These are phyloP conservation scores for Anableps anableps DNA, from an alignment of 2,797 vertebrate genomes.

Conservation along the genomic window DNA sequence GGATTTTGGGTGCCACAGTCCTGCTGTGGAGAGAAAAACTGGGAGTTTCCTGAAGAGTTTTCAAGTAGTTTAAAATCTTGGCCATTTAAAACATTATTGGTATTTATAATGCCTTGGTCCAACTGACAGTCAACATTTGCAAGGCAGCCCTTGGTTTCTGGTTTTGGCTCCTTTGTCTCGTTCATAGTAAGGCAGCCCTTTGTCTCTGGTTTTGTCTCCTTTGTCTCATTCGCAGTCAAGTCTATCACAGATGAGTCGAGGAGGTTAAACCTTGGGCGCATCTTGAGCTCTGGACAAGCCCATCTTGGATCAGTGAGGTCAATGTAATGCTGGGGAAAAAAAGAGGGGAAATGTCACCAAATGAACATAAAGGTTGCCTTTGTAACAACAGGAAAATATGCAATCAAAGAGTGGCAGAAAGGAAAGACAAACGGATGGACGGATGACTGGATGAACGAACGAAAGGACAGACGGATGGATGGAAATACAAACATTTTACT, in stretches of 20 bases:
- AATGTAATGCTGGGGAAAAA: constrained; percentile 58
- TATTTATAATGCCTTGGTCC: neutral
- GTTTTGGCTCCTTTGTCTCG: neutral
- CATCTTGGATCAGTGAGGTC: constrained; percentile 65
- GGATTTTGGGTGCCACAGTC: constrained; percentile 17
- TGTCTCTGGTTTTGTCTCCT: neutral
- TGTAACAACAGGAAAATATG: neutral
- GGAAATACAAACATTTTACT: neutral
- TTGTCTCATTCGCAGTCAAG: constrained; percentile 50
- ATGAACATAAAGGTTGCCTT: neutral
- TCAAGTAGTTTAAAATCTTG: neutral
- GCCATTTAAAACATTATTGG: constrained; percentile 12
- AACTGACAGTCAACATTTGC: neutral
- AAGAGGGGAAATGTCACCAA: neutral
- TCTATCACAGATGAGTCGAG: constrained; percentile 45
- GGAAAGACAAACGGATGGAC: neutral
- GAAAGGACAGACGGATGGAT: neutral
- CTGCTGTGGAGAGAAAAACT: constrained; percentile 11
- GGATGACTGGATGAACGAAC: neutral
- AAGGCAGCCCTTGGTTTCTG: constrained; percentile 15
- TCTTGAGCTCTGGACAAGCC: constrained; percentile 36
- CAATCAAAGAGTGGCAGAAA: neutral
- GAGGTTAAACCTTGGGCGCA: constrained; percentile 23
- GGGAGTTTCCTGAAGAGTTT: neutral
- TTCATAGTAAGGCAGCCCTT: constrained; percentile 32